Conservation (phyloP, 2,113 vertebrate species). For the Ailurus styani region DNA sequence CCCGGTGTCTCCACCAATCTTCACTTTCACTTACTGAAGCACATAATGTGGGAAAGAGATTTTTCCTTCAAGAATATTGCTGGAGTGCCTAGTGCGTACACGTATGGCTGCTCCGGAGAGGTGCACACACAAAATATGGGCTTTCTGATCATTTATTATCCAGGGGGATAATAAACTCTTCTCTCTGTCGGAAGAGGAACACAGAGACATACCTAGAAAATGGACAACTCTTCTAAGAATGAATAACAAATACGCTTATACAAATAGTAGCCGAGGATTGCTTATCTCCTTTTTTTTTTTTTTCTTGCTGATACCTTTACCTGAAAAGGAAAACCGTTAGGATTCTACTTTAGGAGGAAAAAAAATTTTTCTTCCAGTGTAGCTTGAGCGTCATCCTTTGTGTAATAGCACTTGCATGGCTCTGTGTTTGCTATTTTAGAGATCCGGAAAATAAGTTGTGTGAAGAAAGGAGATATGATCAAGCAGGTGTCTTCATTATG, state of each 20-base stretch:
- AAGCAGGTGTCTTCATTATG: slow-evolving; percentile 72
- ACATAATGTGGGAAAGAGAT: neutral
- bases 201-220: neutral
- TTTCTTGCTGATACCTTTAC: slow-evolving; percentile 59
- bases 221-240: slow-evolving; percentile 21
- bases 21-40: slow-evolving; percentile 28
- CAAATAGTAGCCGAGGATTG: slow-evolving; percentile 25
- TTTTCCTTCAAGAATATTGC: neutral
- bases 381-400: slow-evolving; percentile 53
- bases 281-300: slow-evolving; percentile 55
- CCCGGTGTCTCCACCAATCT: neutral
- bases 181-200: neutral
- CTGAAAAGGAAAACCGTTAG: slow-evolving; percentile 63
- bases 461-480: slow-evolving; percentile 57
- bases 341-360: slow-evolving; percentile 32
- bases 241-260: neutral
- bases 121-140: neutral
- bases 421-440: slow-evolving; percentile 56
- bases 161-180: neutral
- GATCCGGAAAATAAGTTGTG: slow-evolving; percentile 66
- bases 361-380: slow-evolving; percentile 7
- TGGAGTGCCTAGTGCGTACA: neutral
- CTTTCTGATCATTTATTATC: neutral
- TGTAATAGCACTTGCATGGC: slow-evolving; percentile 43
- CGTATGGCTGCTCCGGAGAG: neutral